Evolutionary conservation across 2,797 vertebrate species (phyloP), one percentile per base, ranked within the genome.

Genomic region (Sebastes goodei): DNA sequence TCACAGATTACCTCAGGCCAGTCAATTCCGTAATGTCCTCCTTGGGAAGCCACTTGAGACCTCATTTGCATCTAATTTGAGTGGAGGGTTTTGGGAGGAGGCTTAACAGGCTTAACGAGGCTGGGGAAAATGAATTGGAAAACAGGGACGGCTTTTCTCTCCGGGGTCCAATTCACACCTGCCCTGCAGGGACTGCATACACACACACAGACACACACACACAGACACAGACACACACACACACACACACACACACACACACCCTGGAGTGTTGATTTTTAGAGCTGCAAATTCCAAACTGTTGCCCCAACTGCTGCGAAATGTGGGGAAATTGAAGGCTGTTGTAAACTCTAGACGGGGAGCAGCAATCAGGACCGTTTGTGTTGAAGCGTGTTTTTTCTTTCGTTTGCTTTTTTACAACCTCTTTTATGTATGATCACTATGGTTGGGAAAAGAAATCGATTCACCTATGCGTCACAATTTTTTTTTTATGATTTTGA

Each of bases 41-140:
- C 90, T 92, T 83, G 89, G 91, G 87, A 93, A 92, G 83, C 90
- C 93, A 93, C 94, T 95, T 87, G 91, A 94, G 90, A 91, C 81
- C 91, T 94, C 88, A 94, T 95, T 94, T 95, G 92, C 94, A 94
- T 95, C 90, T 95, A 91, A 93, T 94, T 93, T 95, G 89, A 92
- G 92, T 88, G 91, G 84, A 93, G 92, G 82, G 76, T 78, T 87
- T 88, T 74, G 29, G 70, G 79, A 65, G 81, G 80, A 52, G 83
- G 78, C 87, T 92, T 89, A 90, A 86, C 87, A 75, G 89, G 85
- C 88, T 92, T 88, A 93, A 92, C 78, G 67, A 91, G 78, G 82
- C 74, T 49, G 73, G 78, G 62, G 35, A 85, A 90, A 92, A 88
- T 87, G 85, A 90, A 91, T 88, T 88, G 78, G 85, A 84, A 92